A percentile compares a stretch with the other conserved stretches of the same genome.
phyloP scores from a whole-genome alignment of 2,797 vertebrate genomes.

The Leptatherina wallacei region DNA sequence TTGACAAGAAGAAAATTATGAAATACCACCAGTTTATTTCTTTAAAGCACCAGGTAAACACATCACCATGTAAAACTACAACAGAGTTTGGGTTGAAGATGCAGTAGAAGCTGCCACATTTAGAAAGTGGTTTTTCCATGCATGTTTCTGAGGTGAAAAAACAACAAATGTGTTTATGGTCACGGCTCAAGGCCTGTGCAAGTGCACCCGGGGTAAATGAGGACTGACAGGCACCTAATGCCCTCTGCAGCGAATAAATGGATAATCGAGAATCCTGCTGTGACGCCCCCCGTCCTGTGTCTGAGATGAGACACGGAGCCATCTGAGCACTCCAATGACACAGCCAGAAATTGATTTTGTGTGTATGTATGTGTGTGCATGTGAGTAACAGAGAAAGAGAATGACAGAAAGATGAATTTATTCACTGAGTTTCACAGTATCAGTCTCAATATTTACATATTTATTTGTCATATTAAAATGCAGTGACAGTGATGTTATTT shows the following conservation, averaged over 20 bases:
- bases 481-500: conserved; percentile 67
- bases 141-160: conserved; percentile 30
- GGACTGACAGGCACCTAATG: conserved; percentile 77
- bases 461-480: conserved; percentile 68
- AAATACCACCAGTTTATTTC: background rate
- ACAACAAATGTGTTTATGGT: conserved; percentile 44
- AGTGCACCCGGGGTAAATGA: conserved; percentile 61
- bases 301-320: conserved; percentile 71
- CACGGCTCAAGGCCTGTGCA: conserved; percentile 41
- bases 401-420: conserved; percentile 74
- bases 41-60: conserved; percentile 1
- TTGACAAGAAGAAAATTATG: background rate
- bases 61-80: background rate
- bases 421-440: conserved; percentile 63
- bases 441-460: conserved; percentile 73
- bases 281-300: conserved; percentile 59
- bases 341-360: conserved; percentile 70
- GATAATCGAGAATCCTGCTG: conserved; percentile 78
- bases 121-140: background rate
- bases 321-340: conserved; percentile 72
- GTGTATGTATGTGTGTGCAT: conserved; percentile 17
- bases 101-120: conserved; percentile 11
- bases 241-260: conserved; percentile 75
- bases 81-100: conserved; percentile 12
- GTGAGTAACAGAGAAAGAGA: conserved; percentile 1